Evolutionary conservation across 2,113 vertebrate species (phyloP).

Genomic region (Pheucticus melanocephalus): DNA sequence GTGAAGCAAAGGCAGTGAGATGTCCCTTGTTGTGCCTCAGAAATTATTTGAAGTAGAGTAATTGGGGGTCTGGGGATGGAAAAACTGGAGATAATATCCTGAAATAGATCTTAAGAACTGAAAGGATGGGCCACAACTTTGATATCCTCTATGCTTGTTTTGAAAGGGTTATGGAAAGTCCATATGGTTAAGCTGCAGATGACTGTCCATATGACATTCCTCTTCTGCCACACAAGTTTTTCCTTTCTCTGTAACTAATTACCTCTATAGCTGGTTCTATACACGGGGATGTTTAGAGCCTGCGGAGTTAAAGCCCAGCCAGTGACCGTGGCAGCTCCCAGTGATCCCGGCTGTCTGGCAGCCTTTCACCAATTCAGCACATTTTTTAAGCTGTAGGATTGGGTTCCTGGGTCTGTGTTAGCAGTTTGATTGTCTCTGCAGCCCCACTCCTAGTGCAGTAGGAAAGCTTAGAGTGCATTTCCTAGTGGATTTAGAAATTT

Average conservation of each 20-base stretch:
- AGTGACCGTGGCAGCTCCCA: slow-evolving; percentile 1
- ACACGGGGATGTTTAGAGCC: neutral
- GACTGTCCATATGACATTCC: neutral
- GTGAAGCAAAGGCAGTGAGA: neutral
- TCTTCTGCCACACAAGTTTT: neutral
- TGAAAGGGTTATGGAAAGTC: neutral
- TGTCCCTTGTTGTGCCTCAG: neutral
- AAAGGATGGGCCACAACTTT: neutral
- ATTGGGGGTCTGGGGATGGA: neutral
- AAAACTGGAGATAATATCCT: neutral
- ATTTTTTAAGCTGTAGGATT: slow-evolving; percentile 16
- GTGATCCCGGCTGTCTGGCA: slow-evolving; percentile 19
- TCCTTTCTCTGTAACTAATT: neutral
- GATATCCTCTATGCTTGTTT: neutral
- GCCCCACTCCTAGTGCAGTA: neutral
- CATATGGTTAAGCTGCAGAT: neutral
- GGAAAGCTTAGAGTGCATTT: slow-evolving; percentile 35
- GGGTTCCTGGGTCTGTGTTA: slow-evolving; percentile 33
- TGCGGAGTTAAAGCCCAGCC: neutral
- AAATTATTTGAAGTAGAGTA: neutral
- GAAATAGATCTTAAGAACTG: neutral
- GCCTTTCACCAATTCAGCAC: slow-evolving; percentile 27
- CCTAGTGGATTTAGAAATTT: neutral
- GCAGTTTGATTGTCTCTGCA: slow-evolving; percentile 33
- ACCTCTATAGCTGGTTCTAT: neutral